phyloP scores from a whole-genome alignment of 2,797 vertebrate species.

The Acrossocheilus fasciatus region DNA sequence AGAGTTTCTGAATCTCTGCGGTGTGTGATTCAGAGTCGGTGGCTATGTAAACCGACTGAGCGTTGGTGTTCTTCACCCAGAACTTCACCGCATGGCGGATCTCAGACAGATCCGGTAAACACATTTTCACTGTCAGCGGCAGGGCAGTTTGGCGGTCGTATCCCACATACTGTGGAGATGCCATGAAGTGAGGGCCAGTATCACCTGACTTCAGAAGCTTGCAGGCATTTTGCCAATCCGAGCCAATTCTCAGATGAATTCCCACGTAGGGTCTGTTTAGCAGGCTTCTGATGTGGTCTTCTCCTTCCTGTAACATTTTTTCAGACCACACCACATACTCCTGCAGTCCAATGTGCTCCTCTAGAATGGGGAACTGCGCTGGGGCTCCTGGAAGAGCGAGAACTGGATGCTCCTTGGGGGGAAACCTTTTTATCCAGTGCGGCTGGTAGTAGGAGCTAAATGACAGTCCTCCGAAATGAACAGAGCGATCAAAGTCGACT shows the following conservation, averaged over 20 bases:
- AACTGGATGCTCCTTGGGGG: conserved; percentile 88
- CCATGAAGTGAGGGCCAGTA: conserved; percentile 92
- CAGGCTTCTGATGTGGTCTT: conserved; percentile 79
- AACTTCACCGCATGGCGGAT: conserved; percentile 86
- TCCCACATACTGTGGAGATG: conserved; percentile 95
- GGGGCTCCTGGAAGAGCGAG: conserved; percentile 93
- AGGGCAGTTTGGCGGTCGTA: conserved; percentile 82
- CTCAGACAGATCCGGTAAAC: conserved; percentile 89
- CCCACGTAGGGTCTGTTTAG: conserved; percentile 88
- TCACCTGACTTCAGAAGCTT: conserved; percentile 87
- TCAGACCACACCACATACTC: conserved; percentile 91
- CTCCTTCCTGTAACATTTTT: conserved; percentile 81
- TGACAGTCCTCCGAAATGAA: conserved; percentile 89
- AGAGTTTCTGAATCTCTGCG: conserved; percentile 83
- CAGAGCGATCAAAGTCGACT: conserved; percentile 89
- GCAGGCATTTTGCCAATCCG: conserved; percentile 95
- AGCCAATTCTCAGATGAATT: conserved; percentile 92
- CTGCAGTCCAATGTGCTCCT: conserved; percentile 90
- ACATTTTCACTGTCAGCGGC: conserved; percentile 90
- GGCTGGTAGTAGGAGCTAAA: conserved; percentile 87
- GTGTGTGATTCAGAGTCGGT: conserved; percentile 91
- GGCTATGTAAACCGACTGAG: conserved; percentile 89
- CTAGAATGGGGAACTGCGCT: conserved; percentile 91
- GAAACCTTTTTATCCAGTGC: conserved; percentile 90
- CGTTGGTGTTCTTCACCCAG: conserved; percentile 83